Evolutionary conservation across 1,140 invertebrate genomes (phyloP).

Genomic region (Dendroctonus ponderosae): DNA sequence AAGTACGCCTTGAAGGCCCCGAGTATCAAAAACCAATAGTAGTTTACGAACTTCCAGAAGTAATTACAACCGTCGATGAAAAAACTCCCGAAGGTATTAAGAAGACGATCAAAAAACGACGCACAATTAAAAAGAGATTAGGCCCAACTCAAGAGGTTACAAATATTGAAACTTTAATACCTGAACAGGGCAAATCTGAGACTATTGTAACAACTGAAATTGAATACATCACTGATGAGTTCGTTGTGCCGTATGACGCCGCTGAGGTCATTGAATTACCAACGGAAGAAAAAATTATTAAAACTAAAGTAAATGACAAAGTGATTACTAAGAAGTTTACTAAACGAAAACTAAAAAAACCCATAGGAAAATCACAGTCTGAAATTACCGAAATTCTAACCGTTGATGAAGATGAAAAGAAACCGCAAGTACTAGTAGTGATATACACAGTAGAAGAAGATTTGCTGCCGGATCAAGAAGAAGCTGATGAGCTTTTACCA

Average conservation of each 20-base stretch:
- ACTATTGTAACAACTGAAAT: conserved; percentile 9
- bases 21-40: conserved; percentile 18
- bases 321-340: conserved; percentile 43
- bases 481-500: conserved; percentile 10
- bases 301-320: conserved; percentile 35
- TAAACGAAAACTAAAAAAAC: conserved; percentile 50
- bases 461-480: conserved; percentile 26
- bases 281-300: conserved; percentile 39
- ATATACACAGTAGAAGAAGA: conserved; percentile 47
- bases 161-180: conserved; percentile 14
- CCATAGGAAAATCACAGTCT: conserved; percentile 47
- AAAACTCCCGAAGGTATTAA: conserved; percentile 9
- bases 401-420: conserved; percentile 46
- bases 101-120: conserved; percentile 21
- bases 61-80: conserved; percentile 11
- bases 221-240: conserved; percentile 10
- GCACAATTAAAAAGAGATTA: conserved; percentile 26
- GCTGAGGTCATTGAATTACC: conserved; percentile 39
- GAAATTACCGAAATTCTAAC: conserved; percentile 46
- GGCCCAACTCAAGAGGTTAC: conserved; percentile 23
- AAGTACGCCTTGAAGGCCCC: conserved; percentile 8
- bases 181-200: conserved; percentile 4
- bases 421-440: conserved; percentile 44
- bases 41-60: conserved; percentile 30
- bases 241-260: conserved; percentile 13